phyloP scores from a whole-genome alignment of 2,888 invertebrate genomes.

The Luperina nickerlii region DNA sequence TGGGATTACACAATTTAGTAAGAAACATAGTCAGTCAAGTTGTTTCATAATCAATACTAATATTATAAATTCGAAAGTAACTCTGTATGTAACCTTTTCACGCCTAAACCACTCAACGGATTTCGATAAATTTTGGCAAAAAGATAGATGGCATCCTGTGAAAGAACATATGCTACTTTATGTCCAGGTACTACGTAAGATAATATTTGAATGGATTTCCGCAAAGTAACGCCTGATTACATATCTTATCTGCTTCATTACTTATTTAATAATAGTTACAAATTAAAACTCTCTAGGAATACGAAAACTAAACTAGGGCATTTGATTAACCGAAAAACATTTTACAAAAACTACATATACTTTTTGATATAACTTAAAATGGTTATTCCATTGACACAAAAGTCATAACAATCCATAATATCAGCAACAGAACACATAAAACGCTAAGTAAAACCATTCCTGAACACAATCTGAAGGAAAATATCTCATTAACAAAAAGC shows the following conservation, averaged over 20 bases:
- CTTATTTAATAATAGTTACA: not conserved
- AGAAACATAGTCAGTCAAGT: not conserved
- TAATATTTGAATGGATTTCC: not conserved
- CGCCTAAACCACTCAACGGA: not conserved
- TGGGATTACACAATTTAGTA: not conserved
- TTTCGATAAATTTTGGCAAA: no score
- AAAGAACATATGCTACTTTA: no score
- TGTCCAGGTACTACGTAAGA: no score
- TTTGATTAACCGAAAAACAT: not conserved
- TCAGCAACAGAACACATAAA: slow-evolving; percentile 27
- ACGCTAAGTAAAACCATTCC: slow-evolving; percentile 53
- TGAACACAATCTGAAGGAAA: slow-evolving; percentile 58
- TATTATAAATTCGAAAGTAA: no score
- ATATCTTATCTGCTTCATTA: not conserved
- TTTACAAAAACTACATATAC: not conserved
- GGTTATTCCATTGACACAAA: slow-evolving; percentile 5
- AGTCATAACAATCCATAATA: slow-evolving; percentile 32
- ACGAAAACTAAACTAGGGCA: not conserved
- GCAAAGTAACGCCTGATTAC: not conserved
- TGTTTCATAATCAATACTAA: not conserved
- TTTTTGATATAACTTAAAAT: not conserved
- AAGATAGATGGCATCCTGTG: no score
- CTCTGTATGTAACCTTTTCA: not conserved
- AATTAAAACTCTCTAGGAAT: not conserved
- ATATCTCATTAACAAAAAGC: slow-evolving; percentile 72